A percentile compares a stretch with the other conserved stretches of the same genome.
Conservation (phyloP, 2,888 invertebrate species). For the Coremacera marginata region DNA sequence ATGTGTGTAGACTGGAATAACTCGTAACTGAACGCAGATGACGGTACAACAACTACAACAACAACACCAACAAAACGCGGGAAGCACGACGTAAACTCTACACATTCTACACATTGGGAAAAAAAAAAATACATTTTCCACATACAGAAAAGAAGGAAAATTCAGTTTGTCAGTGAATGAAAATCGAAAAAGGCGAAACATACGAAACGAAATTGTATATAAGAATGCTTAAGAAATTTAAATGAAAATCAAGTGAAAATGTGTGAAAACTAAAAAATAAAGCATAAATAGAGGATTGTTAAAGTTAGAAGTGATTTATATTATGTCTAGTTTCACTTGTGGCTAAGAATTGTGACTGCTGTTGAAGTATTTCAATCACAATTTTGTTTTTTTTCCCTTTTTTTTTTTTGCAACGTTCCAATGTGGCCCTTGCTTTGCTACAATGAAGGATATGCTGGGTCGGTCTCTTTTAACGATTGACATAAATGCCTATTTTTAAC, state of each 20-base stretch:
- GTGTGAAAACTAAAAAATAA: conserved; percentile 8
- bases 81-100: conserved; percentile 24
- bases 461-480: conserved; percentile 46
- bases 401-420: conserved; percentile 6
- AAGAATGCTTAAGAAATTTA: conserved; percentile 37
- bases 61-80: neutral
- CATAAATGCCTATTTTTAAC: conserved; percentile 61
- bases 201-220: conserved; percentile 21
- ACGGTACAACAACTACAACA: conserved; percentile 8
- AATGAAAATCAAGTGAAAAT: conserved; percentile 13
- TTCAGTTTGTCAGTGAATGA: conserved; percentile 49
- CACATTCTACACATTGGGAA: conserved; percentile 14
- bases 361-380: neutral
- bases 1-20: conserved; percentile 14
- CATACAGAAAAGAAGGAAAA: conserved; percentile 52
- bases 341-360: neutral
- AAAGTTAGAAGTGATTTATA: neutral
- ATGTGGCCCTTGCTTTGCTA: neutral
- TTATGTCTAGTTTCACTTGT: neutral
- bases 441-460: neutral
- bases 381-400: too few relatives aligned
- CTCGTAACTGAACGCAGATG: neutral
- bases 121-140: conserved; percentile 42
- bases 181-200: conserved; percentile 48
- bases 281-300: neutral